Evolutionary conservation across 1,140 invertebrate genomes (phyloP).

Genomic region (Zaprionus tsacasi): DNA sequence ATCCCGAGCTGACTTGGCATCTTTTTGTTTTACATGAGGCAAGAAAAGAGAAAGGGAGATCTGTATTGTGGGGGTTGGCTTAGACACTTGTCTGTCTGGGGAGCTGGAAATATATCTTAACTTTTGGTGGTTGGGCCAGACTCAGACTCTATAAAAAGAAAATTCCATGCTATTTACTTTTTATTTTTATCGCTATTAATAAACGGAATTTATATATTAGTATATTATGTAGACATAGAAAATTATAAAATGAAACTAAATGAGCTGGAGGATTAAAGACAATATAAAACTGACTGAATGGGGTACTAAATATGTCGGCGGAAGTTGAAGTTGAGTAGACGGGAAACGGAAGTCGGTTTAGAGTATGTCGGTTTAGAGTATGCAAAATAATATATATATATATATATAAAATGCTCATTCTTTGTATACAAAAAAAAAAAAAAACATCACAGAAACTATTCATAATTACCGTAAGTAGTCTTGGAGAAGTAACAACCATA

Average conservation of each 20-base stretch:
- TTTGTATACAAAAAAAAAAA: no score
- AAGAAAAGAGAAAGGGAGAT: background rate
- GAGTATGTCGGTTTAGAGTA: no score
- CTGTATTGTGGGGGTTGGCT: constrained; percentile 42
- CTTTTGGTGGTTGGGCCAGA: background rate
- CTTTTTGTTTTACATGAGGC: constrained; percentile 45
- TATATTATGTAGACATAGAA: constrained; percentile 4
- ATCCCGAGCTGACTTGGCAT: constrained; percentile 56
- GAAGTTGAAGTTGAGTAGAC: background rate
- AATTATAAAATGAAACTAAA: constrained; percentile 11
- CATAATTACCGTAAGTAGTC: no score
- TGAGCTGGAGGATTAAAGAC: constrained; percentile 1
- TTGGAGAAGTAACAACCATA: no score
- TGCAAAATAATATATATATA: no score
- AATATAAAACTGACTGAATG: background rate
- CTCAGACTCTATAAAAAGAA: constrained; percentile 31
- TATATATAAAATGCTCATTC: no score
- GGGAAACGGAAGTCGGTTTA: background rate
- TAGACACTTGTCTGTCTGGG: constrained; percentile 35
- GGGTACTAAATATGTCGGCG: background rate
- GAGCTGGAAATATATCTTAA: background rate
- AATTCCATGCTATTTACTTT: constrained; percentile 10
- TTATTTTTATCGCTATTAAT: constrained; percentile 28
- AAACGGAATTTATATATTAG: constrained; percentile 23
- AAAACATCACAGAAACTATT: no score